phyloP scores from a whole-genome alignment of 2,113 vertebrate genomes.

The Bos indicus region DNA sequence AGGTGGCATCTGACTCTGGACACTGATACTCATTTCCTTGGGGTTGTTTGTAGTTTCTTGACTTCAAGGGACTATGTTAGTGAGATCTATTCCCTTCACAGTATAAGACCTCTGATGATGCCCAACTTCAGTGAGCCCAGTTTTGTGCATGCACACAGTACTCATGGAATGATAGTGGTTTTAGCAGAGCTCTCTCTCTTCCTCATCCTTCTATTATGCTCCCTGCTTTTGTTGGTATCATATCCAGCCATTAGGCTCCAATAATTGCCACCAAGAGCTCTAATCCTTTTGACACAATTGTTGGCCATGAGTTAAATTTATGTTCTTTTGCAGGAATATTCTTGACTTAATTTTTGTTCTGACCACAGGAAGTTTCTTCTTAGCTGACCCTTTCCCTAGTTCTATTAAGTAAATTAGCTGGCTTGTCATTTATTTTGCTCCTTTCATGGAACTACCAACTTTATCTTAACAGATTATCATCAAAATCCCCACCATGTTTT shows the following conservation, averaged over 20 bases:
- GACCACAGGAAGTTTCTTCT: background rate
- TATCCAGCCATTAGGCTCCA: background rate
- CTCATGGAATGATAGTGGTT: background rate
- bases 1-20: background rate
- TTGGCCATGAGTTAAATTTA: background rate
- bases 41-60: background rate
- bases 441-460: background rate
- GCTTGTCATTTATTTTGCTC: background rate
- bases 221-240: background rate
- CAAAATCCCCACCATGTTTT: background rate
- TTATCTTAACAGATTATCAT: background rate
- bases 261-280: background rate
- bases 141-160: background rate
- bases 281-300: background rate
- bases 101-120: background rate
- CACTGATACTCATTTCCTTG: background rate
- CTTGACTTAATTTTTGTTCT: background rate
- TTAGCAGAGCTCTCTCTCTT: background rate
- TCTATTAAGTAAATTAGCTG: background rate
- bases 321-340: background rate
- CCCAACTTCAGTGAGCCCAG: background rate
- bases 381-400: background rate
- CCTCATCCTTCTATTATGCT: background rate
- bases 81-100: background rate
- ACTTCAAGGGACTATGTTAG: background rate